Evolutionary conservation across 2,797 vertebrate species (phyloP), one percentile per base, ranked within the genome.

Genomic region (Cyclopterus lumpus): DNA sequence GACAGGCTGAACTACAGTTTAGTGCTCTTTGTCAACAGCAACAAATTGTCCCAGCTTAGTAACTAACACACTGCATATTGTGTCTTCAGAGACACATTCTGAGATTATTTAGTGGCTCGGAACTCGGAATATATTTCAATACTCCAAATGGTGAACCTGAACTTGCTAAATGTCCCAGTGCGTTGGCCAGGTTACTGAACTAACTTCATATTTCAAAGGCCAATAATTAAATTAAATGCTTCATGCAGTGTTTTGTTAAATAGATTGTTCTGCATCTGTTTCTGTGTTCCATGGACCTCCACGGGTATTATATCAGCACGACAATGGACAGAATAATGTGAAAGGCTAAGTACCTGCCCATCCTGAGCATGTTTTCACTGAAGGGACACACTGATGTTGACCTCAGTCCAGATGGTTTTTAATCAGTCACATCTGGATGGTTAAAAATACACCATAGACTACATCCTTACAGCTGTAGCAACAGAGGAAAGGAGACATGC

Each of bases 351-450:
- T 83, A 80, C 55, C 64, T 71, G 64, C 55, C 62, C 60, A 74
- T 87, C 61, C 79, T 80, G 67, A 58, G 16, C 16, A 20, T 53
- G 7, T 80, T 82, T 81, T 82, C 83, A 78, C 53, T 55, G 1
- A 81, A 73, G 32, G 20, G 75, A 79, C 65, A 63, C 61, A 60
- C 14, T 71, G 58, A 61, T 44, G 34, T 67, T 30, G 59, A 68
- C 64, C n/a, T 62, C 58, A 11, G 30, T 34, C 67, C 82, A 89
- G 82, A 84, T 76, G 79, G 26, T 26, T 59, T 67, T 79, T 77
- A 83, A 87, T 75, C 40, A 51, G 46, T 61, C 66, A 75, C 83
- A 87, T 86, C 76, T 91, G 89, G 69, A 78, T 0, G 26, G 68
- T 66, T 84, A 71, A 77, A 80, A 77, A 82, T 53, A 68, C 28